Base-by-base conservation (phyloP, 2,113 vertebrate genomes). In the Capreolus pygargus region DNA sequence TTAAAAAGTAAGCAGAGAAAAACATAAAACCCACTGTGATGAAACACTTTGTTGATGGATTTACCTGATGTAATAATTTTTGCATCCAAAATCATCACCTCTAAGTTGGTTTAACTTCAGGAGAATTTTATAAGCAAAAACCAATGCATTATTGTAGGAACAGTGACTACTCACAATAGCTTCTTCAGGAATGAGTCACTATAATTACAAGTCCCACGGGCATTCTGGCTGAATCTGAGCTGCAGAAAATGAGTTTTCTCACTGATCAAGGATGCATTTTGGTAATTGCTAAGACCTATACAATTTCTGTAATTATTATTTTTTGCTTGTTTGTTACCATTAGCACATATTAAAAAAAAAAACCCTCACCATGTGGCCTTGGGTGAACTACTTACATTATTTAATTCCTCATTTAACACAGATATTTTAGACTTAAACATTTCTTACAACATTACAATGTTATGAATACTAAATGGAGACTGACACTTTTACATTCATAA, bases 81-180 rank as follows among this genome's bases (percentile, higher is more conserved):
- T 89, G 58, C 17, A 30, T 97, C 86, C 87, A 87, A 93, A 93
- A 91, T 67, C 82, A 89, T 83, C 74, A 94, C 61, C 33, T 83
- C 27, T 36, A 39, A 52, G 54, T 94, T 94, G 81, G 12, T 91
- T 95, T 87, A 36, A 89, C 30, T 96, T 89, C 58, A 91, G 92
- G 89, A 47, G 78, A 89, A 39, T 95, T 97, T 98, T 85, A 78
- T 57, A 89, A 95, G 86, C 60, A 92, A 88, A 84, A 64, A 16
- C 39, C 10, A 90, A 3, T 23, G 54, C 58, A 43, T 60, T 93
- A 64, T 57, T 85, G 64, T 58, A 90, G 27, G 64, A 85, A 82
- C 43, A 67, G n/a, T 43, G 30, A 60, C 57, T 64, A 6, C 17
- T 78, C 90, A 85, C 58, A 93, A 36, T 47, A 84, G 84, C 43